Percentiles rank a stretch among this genome's conserved stretches.
Evolutionary conservation across 2,888 invertebrate genomes (phyloP).

Genomic region (Oxystoma pomonae): DNA sequence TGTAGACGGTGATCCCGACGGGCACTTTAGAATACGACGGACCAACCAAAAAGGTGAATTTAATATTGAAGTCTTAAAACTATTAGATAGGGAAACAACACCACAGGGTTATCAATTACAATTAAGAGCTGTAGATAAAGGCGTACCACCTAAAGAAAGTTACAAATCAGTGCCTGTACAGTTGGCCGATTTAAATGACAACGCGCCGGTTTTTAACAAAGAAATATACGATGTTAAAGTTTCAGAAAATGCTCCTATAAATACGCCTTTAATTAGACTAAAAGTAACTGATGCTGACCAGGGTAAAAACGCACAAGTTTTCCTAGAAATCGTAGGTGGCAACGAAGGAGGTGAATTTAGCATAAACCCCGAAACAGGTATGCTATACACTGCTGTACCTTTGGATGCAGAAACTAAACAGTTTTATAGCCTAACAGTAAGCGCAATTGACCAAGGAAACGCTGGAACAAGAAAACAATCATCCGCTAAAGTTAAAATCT

Average conservation of each 20-base stretch:
- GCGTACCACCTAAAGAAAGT: conserved; percentile 71
- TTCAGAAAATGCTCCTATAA: conserved; percentile 83
- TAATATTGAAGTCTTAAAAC: conserved; percentile 73
- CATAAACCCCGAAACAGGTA: conserved; percentile 84
- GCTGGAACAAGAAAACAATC: conserved; percentile 79
- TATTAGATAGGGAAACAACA: conserved; percentile 72
- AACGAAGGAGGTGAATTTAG: conserved; percentile 86
- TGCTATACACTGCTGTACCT: conserved; percentile 76
- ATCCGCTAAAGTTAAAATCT: conserved; percentile 86
- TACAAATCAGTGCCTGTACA: conserved; percentile 79
- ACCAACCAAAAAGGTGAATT: conserved; percentile 63
- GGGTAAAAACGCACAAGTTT: conserved; percentile 75
- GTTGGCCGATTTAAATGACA: conserved; percentile 78
- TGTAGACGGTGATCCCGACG: conserved; percentile 85
- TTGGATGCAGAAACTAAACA: conserved; percentile 83
- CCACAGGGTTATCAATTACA: conserved; percentile 85
- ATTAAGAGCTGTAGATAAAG: conserved; percentile 78
- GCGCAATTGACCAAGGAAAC: conserved; percentile 85
- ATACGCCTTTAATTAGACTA: conserved; percentile 82
- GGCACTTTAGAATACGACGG: conserved; percentile 76
- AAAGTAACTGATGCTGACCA: conserved; percentile 83
- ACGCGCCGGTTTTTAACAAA: conserved; percentile 81
- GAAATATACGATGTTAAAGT: conserved; percentile 84
- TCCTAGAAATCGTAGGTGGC: conserved; percentile 85
- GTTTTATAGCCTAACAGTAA: conserved; percentile 82